phyloP scores from a whole-genome alignment of 1,140 invertebrate genomes.

The Triops cancriformis region DNA sequence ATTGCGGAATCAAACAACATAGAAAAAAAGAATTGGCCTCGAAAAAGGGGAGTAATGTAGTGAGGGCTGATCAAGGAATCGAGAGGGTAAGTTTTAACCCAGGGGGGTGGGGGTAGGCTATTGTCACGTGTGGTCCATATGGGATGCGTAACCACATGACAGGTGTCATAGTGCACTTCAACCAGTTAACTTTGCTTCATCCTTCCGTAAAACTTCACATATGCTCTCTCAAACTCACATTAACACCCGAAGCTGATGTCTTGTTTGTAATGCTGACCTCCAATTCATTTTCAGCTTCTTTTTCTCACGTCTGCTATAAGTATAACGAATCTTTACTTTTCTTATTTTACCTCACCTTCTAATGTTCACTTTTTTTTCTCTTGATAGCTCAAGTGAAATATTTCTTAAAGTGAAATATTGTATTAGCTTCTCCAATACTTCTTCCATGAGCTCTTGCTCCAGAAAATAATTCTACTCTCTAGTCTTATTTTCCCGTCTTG shows the following conservation, averaged over 20 bases:
- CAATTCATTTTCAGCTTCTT: too few relatives aligned
- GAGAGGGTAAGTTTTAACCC: not conserved
- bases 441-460: too few relatives aligned
- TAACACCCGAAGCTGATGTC: not conserved
- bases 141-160: conserved; percentile 12
- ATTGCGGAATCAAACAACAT: conserved; percentile 6
- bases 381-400: too few relatives aligned
- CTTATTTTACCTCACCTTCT: too few relatives aligned
- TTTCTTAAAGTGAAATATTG: too few relatives aligned
- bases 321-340: too few relatives aligned
- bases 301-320: too few relatives aligned
- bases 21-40: not conserved
- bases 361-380: too few relatives aligned
- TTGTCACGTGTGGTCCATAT: conserved; percentile 10
- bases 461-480: too few relatives aligned
- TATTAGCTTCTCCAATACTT: too few relatives aligned
- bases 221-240: not conserved
- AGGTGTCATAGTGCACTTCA: not conserved
- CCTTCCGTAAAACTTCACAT: not conserved
- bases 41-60: not conserved
- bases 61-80: not conserved
- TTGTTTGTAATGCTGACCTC: too few relatives aligned
- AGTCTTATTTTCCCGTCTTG: too few relatives aligned
- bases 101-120: not conserved
- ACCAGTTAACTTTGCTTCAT: not conserved